Evolutionary conservation across 2,113 vertebrate genomes (phyloP).

Genomic region (Turdus rufiventris): DNA sequence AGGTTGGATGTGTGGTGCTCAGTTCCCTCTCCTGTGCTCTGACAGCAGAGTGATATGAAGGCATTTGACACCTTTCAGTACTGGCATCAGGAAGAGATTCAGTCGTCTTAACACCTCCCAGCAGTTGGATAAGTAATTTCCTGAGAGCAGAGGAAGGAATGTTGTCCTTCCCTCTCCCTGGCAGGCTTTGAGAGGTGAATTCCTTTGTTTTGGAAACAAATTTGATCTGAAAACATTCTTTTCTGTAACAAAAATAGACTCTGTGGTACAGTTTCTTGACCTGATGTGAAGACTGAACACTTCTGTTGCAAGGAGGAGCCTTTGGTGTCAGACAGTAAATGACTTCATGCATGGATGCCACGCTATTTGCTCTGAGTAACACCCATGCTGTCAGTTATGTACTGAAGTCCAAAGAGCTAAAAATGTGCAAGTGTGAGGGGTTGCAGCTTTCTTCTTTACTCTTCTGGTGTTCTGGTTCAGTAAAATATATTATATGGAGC

Average conservation of each 20-base stretch:
- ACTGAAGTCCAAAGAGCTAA: neutral
- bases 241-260: neutral
- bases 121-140: conserved; percentile 28
- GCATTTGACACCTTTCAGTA: conserved; percentile 15
- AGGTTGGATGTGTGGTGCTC: neutral
- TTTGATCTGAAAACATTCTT: neutral
- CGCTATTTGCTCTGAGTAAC: neutral
- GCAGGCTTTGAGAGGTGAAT: neutral
- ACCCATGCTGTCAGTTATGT: neutral
- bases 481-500: neutral
- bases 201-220: conserved; percentile 25
- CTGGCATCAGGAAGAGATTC: neutral
- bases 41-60: neutral
- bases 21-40: neutral
- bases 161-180: neutral
- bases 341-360: neutral
- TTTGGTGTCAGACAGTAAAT: neutral
- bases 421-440: neutral
- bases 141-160: conserved; percentile 19
- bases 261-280: neutral
- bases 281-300: neutral
- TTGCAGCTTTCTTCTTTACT: neutral
- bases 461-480: neutral
- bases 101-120: neutral
- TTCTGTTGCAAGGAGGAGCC: neutral